These are phyloP conservation scores for Pipistrellus pipistrellus DNA, from an alignment of 2,797 vertebrate species.

Conservation along the genomic window DNA sequence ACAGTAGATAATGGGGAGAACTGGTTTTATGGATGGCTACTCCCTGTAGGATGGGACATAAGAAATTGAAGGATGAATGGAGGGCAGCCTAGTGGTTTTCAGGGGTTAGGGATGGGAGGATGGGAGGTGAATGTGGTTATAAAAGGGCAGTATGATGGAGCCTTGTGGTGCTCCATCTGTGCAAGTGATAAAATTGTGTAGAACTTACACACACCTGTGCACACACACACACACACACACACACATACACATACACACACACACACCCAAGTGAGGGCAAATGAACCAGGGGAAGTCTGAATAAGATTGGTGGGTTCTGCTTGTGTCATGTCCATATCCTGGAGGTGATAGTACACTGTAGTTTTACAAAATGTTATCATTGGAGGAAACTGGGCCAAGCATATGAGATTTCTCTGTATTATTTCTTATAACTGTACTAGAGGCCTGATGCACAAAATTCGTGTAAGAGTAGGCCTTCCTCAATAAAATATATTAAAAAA, in stretches of 20 bases:
- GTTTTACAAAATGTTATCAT: background rate
- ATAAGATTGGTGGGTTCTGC: background rate
- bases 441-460: too few species aligned
- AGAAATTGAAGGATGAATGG: background rate
- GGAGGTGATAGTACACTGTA: background rate
- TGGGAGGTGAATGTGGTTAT: background rate
- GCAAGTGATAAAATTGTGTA: background rate
- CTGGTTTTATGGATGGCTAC: background rate
- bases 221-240: background rate
- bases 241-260: background rate
- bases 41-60: background rate
- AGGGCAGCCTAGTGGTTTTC: background rate
- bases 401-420: background rate
- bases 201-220: background rate
- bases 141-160: background rate
- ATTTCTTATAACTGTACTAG: background rate
- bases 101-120: background rate
- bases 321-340: background rate
- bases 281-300: background rate
- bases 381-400: background rate
- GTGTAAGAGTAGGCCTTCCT: too few species aligned
- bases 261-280: background rate
- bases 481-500: too few species aligned
- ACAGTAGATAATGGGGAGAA: background rate
- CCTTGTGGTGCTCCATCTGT: background rate